Evolutionary conservation across 2,113 vertebrate genomes (phyloP).

Genomic region (Pogona vitticeps): DNA sequence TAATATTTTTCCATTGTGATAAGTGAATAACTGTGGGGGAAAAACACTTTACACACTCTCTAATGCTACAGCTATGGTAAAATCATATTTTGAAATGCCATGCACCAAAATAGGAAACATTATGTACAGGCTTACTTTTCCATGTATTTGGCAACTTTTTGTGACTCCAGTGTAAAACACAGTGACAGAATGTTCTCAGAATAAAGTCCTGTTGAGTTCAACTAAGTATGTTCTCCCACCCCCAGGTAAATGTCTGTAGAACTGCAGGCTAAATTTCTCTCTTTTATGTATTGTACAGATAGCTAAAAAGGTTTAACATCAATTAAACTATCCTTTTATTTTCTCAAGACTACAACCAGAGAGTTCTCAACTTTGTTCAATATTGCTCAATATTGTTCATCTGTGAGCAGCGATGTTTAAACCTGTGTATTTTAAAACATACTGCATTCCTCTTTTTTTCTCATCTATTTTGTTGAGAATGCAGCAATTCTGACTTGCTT

Average conservation of each 20-base stretch:
- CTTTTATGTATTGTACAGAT: background rate
- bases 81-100: background rate
- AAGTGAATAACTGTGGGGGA: too few species aligned
- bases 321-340: conserved; percentile 10
- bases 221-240: background rate
- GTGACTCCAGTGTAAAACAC: background rate
- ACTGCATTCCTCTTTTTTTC: conserved; percentile 33
- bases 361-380: background rate
- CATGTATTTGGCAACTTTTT: background rate
- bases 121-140: background rate
- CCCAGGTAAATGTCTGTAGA: background rate
- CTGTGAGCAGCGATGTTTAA: conserved; percentile 7
- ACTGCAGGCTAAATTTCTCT: conserved; percentile 10
- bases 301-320: conserved; percentile 38
- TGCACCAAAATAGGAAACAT: background rate
- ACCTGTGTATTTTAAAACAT: conserved; percentile 13
- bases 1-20: background rate
- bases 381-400: conserved; percentile 27
- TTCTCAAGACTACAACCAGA: conserved; percentile 11
- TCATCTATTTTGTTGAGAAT: conserved; percentile 62
- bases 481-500: conserved; percentile 36
- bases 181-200: background rate
- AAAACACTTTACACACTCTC: too few species aligned
- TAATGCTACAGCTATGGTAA: background rate
- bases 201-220: background rate